Base-by-base conservation (phyloP, 1,140 invertebrate genomes). In the Plectrocnemia conspersa region DNA sequence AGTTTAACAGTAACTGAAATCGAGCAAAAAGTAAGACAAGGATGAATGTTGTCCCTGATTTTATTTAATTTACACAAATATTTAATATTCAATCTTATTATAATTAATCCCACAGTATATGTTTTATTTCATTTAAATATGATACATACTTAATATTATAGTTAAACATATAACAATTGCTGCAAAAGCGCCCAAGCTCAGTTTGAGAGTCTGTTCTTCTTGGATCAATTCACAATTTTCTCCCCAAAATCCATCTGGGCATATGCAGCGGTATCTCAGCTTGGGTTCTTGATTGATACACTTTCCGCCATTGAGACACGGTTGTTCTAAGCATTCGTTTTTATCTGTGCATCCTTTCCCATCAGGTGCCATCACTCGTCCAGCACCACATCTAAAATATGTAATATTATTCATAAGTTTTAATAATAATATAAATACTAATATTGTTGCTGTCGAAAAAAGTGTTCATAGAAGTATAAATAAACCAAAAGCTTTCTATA, bases 191-290 rank as follows among this genome's bases (percentile, higher is more conserved):
- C 79, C 79, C 71, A 80, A 76, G 65, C 79, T 80, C 2, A 82
- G 66, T 61, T 78, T 75, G 52, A 82, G 68, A 11, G 79, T 78
- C 64, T 81, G 79, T 38, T 79, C 79, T 65, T 83, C 78, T 61
- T 79, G 75, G 24, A 79, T 71, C 29, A 80, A 68, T 63, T 82
- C 80, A 68, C 84, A 86, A 58, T 82, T 75, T 48, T 75, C 72
- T n/a, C 84, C 84, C 64, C 73, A 78, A 68, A 79, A 86, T 10
- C 80, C 81, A 54, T 74, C 69, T 2, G 78, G 76, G 64, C 83
- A 83, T 16, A 70, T 73, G 66, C 72, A 81, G 27, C 70, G 77
- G 59, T 78, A 79, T 11, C 75, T 68, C 19, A 76, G 63, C 19
- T 71, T 68, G 13, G 76, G 77, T 58, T 80, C 77, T 56, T 78